Percentiles rank a stretch among this genome's conserved stretches.
These are phyloP conservation scores for Taenaris catops DNA, from an alignment of 2,888 invertebrate genomes.

Conservation along the genomic window DNA sequence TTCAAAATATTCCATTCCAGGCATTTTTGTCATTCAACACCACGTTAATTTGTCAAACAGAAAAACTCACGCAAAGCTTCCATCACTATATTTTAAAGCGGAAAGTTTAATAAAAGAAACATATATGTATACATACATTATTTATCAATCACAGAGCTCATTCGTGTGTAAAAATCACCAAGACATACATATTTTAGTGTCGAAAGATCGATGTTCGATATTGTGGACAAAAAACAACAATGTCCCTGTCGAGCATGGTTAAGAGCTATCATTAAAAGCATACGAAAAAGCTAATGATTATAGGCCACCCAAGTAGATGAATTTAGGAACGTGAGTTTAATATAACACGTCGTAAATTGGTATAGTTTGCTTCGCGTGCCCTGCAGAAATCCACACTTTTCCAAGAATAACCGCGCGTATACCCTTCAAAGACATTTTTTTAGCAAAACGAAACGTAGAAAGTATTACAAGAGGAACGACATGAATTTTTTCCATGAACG, in stretches of 20 bases:
- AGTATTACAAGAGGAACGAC: slow-evolving; percentile 58
- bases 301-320: slow-evolving; percentile 69
- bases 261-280: slow-evolving; percentile 58
- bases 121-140: too few relatives aligned
- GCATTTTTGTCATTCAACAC: too few relatives aligned
- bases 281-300: slow-evolving; percentile 65
- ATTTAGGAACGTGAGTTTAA: slow-evolving; percentile 58
- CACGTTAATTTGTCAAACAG: too few relatives aligned
- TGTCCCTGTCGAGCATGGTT: slow-evolving; percentile 46
- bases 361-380: slow-evolving; percentile 50
- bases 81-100: too few relatives aligned
- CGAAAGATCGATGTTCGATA: slow-evolving; percentile 12
- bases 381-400: slow-evolving; percentile 44
- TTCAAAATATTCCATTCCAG: too few relatives aligned
- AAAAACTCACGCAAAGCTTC: too few relatives aligned
- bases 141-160: too few relatives aligned
- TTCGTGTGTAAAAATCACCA: too few relatives aligned
- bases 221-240: slow-evolving; percentile 43
- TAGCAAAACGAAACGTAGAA: slow-evolving; percentile 60
- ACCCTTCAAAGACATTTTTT: slow-evolving; percentile 65
- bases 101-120: too few relatives aligned
- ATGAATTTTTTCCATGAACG: slow-evolving; percentile 68
- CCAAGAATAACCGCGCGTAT: slow-evolving; percentile 62
- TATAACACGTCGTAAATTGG: slow-evolving; percentile 69
- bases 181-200: slow-evolving; percentile 4